Conservation (phyloP, 2,113 vertebrate genomes). For the Osmerus mordax region DNA sequence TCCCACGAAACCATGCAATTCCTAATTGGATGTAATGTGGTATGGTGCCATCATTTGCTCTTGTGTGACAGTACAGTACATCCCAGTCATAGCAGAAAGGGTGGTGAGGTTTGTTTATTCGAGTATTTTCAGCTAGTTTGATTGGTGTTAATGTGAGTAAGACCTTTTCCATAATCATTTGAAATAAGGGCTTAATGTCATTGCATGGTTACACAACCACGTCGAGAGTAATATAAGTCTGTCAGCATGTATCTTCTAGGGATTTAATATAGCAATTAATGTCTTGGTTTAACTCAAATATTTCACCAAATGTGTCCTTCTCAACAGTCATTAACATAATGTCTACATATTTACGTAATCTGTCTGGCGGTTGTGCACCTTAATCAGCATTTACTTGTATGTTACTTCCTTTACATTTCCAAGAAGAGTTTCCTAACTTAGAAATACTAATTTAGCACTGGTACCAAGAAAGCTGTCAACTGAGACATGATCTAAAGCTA, state of each 20-base stretch:
- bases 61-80: not conserved
- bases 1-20: not conserved
- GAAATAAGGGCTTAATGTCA: too few species aligned
- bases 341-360: not conserved
- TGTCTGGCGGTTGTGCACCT: not conserved
- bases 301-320: not conserved
- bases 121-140: not conserved
- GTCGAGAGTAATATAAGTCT: not conserved
- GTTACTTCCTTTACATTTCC: not conserved
- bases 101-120: not conserved
- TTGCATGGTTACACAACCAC: too few species aligned
- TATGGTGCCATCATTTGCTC: not conserved
- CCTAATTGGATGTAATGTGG: not conserved
- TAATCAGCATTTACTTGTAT: not conserved
- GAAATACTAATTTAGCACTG: constrained; percentile 7
- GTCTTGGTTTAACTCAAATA: not conserved
- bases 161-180: too few species aligned
- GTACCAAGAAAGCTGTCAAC: constrained; percentile 16
- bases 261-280: not conserved
- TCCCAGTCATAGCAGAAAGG: not conserved
- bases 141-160: not conserved
- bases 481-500: constrained; percentile 6
- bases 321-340: not conserved
- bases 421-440: constrained; percentile 10
- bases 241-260: not conserved